Conservation (phyloP, 2,888 invertebrate species). For the Phalera bucephala region DNA sequence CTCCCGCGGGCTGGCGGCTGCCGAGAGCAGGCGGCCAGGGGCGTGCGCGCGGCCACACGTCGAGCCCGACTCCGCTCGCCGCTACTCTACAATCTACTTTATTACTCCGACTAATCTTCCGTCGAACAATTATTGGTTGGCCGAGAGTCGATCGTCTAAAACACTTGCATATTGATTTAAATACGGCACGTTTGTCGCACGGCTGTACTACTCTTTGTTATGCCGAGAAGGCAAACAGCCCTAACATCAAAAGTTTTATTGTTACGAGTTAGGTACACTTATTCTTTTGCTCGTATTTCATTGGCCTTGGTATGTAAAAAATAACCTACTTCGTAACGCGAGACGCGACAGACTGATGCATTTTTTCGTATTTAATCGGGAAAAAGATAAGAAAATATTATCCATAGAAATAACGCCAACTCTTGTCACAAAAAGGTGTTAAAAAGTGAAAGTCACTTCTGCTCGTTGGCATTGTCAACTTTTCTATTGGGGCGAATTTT, state of each 20-base stretch:
- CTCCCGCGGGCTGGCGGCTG: slow-evolving; percentile 67
- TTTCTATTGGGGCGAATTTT: slow-evolving; percentile 13
- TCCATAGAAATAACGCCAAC: slow-evolving; percentile 6
- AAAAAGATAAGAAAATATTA: slow-evolving; percentile 19
- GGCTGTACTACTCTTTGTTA: slow-evolving; percentile 50
- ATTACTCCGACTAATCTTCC: slow-evolving; percentile 65
- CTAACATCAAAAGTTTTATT: slow-evolving; percentile 58
- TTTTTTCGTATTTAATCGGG: slow-evolving; percentile 9
- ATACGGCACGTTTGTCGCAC: slow-evolving; percentile 35
- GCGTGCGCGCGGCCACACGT: slow-evolving; percentile 74
- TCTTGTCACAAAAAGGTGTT: slow-evolving; percentile 8
- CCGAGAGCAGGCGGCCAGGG: slow-evolving; percentile 61
- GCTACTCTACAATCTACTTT: slow-evolving; percentile 66
- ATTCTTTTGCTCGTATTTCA: slow-evolving; percentile 44
- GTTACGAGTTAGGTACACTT: slow-evolving; percentile 40
- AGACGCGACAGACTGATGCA: slow-evolving; percentile 18
- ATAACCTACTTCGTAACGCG: slow-evolving; percentile 43
- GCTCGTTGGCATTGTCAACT: slow-evolving; percentile 11
- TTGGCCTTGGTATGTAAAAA: slow-evolving; percentile 59
- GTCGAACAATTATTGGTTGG: slow-evolving; percentile 57
- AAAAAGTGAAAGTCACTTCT: slow-evolving; percentile 33
- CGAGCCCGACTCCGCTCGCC: slow-evolving; percentile 42
- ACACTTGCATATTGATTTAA: slow-evolving; percentile 46
- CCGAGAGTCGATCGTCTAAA: slow-evolving; percentile 50
- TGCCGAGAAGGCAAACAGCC: slow-evolving; percentile 40